Base-by-base conservation (phyloP, 2,113 vertebrate species). In the Pangasianodon gigas region DNA sequence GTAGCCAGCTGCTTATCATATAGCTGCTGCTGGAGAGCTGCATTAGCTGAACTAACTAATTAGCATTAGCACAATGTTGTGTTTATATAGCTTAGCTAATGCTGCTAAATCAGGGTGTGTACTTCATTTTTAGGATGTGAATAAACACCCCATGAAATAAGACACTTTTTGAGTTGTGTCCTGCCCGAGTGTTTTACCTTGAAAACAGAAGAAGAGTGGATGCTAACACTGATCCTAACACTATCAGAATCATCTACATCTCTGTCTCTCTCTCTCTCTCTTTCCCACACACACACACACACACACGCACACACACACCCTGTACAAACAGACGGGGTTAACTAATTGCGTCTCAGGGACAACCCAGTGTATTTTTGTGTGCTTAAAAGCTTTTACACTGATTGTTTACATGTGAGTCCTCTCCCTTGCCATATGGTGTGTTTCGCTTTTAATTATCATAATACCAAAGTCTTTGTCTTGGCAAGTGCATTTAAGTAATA, bases 381-480 rank as follows among this genome's bases (percentile, higher is more conserved):
- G 90, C 93, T 89, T 90, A 90, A 87, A 95, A 93, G 95, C 95
- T 96, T 95, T 96, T 94, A 95, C 14, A 92, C 90, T 94, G 94
- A 96, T 96, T 96, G 95, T 96, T 96, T 96, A 93, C 93, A 92
- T 87, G 91, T 91, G 10, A 90, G 92, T 95, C 90, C 91, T 95
- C 93, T 93, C 93, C 92, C 93, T 93, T 92, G 84, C 95, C 95
- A 95, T 95, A 96, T 96, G 95, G 93, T 89, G 92, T 90, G 62
- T 94, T 93, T 95, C 94, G 93, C 91, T 95, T 96, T 96, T 96
- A 96, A 96, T 96, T 96, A 96, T 94, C 94, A 94, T 96, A 95
- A 96, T 94, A 96, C 95, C 92, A 90, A 87, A 94, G 95, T 95
- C 95, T 96, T 95, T 95, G 95, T 96, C 94, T 95, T 93, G 92